Percentiles rank a stretch among this genome's conserved stretches.
Conservation (phyloP, 2,888 invertebrate species). For the Crematogaster levior region DNA sequence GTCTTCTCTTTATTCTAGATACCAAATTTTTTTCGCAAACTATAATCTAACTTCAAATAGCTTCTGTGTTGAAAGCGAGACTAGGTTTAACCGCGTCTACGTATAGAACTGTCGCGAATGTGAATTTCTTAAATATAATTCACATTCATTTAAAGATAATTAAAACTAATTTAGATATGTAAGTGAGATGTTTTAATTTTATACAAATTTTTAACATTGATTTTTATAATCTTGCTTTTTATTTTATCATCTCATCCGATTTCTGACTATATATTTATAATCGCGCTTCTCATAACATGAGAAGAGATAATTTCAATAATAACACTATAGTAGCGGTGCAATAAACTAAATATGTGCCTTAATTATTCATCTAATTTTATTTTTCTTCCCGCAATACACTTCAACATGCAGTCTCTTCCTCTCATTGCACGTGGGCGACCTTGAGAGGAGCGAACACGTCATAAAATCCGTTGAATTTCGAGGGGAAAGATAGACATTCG, state of each 20-base stretch:
- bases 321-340: not conserved
- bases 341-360: not conserved
- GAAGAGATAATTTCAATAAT: not conserved
- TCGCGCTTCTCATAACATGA: not conserved
- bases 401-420: not conserved
- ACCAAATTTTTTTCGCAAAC: not conserved
- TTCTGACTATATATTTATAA: not conserved
- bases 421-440: slow-evolving; percentile 53
- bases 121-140: slow-evolving; percentile 3
- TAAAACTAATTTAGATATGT: not conserved
- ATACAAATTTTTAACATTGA: not conserved
- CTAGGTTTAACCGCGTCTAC: not conserved
- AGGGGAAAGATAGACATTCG: slow-evolving; percentile 38
- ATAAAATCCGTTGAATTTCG: slow-evolving; percentile 60
- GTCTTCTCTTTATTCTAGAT: slow-evolving; percentile 14
- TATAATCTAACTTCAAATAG: not conserved
- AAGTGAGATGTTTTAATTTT: not conserved
- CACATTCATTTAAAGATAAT: not conserved
- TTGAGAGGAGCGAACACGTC: slow-evolving; percentile 50
- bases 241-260: not conserved
- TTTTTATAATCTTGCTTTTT: not conserved
- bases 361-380: slow-evolving; percentile 14
- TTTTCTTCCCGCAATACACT: not conserved
- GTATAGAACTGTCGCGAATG: not conserved
- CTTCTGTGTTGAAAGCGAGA: not conserved